Percentiles rank a stretch among this genome's conserved stretches.
phyloP scores from a whole-genome alignment of 2,888 invertebrate species.

The Polyommatus iphigenia region DNA sequence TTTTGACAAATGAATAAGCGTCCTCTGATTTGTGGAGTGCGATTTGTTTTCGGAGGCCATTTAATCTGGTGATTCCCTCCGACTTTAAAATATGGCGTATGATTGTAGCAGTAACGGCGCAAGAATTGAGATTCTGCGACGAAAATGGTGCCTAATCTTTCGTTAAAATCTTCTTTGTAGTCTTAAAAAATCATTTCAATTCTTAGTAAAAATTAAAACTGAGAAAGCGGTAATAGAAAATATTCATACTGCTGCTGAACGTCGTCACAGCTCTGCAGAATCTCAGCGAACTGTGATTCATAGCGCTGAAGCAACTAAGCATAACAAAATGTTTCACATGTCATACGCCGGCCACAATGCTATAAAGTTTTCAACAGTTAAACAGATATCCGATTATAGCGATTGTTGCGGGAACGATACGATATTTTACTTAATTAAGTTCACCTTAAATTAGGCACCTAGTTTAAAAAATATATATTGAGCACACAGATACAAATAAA shows the following conservation, averaged over 20 bases:
- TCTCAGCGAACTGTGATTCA: conserved; percentile 30
- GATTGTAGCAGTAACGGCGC: not conserved
- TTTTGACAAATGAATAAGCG: conserved; percentile 31
- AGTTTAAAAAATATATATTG: too few relatives aligned
- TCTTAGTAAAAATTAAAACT: not conserved
- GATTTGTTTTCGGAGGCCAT: conserved; percentile 18
- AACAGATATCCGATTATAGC: conserved; percentile 23
- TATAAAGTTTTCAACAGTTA: conserved; percentile 30
- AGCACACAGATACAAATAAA: too few relatives aligned
- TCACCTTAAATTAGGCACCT: not conserved
- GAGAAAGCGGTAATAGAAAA: not conserved
- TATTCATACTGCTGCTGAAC: conserved; percentile 1
- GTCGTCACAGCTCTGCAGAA: conserved; percentile 8
- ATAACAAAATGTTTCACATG: conserved; percentile 32
- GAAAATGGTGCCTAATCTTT: not conserved
- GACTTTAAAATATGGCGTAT: conserved; percentile 23
- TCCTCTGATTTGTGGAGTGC: conserved; percentile 24
- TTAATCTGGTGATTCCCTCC: conserved; percentile 19
- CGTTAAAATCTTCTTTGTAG: not conserved
- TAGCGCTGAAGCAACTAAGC: conserved; percentile 31
- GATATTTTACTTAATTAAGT: not conserved
- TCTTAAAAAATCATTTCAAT: not conserved
- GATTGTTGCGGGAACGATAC: conserved; percentile 17
- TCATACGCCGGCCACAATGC: conserved; percentile 33
- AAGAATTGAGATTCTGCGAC: not conserved